Evolutionary conservation across 1,140 invertebrate genomes (phyloP).

Genomic region (Brachionus asplanchnoidis): DNA sequence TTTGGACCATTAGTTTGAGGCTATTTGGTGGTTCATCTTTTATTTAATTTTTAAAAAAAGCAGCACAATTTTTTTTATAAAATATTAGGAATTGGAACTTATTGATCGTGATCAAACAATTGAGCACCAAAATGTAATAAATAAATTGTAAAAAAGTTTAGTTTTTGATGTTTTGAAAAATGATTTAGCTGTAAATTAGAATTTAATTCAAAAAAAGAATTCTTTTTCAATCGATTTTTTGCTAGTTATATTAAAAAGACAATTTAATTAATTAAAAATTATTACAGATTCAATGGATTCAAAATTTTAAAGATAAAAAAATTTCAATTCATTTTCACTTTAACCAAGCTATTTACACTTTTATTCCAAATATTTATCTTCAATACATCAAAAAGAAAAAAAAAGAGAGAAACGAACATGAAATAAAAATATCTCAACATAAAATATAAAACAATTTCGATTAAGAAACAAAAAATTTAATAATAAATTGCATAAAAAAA

Average conservation of each 20-base stretch:
- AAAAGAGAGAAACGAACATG: neutral
- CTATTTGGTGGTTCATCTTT: no score
- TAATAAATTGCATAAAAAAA: neutral
- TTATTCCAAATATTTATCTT: conserved; percentile 5
- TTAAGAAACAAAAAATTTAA: neutral
- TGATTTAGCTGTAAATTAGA: no score
- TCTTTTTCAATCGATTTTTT: no score
- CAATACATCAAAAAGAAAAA: neutral
- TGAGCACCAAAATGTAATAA: no score
- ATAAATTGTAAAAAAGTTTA: no score
- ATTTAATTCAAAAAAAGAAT: no score
- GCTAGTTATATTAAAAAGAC: neutral
- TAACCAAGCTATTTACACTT: neutral
- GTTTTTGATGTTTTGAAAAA: no score
- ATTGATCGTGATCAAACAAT: no score
- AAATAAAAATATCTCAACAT: neutral
- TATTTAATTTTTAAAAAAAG: no score
- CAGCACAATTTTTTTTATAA: no score
- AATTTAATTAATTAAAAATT: neutral
- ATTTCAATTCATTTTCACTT: neutral
- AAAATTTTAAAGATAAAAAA: neutral
- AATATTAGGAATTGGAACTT: no score
- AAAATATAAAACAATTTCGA: neutral
- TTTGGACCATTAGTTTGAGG: no score
- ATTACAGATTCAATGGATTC: neutral